phyloP scores from a whole-genome alignment of 2,888 invertebrate genomes.

The Xestobium rufovillosum region DNA sequence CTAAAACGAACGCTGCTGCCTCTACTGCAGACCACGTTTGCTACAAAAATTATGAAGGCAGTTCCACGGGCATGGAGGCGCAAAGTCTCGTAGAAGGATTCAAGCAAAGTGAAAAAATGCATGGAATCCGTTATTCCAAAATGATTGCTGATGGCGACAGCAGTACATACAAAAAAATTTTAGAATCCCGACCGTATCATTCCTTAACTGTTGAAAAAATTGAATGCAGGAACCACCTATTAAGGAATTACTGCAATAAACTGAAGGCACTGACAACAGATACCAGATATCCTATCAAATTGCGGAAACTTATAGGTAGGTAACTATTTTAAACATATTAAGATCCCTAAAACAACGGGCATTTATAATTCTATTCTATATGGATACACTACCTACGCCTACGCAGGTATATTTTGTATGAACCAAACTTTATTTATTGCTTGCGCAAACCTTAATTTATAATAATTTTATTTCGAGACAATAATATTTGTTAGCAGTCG shows the following conservation, averaged over 20 bases:
- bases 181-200: constrained; percentile 19
- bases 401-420: too few relatives aligned
- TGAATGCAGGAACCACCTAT: constrained; percentile 17
- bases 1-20: too few relatives aligned
- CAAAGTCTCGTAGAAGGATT: constrained; percentile 10
- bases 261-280: constrained; percentile 9
- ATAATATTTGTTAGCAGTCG: too few relatives aligned
- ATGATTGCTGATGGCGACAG: constrained; percentile 15
- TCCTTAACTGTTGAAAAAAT: constrained; percentile 19
- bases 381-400: too few relatives aligned
- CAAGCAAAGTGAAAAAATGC: constrained; percentile 1
- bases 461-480: too few relatives aligned
- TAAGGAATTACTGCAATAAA: constrained; percentile 18
- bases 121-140: constrained; percentile 6
- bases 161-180: constrained; percentile 16
- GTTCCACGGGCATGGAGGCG: constrained; percentile 11
- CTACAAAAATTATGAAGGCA: constrained; percentile 10
- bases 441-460: too few relatives aligned
- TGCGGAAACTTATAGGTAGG: constrained; percentile 9
- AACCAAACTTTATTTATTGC: too few relatives aligned
- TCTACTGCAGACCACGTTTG: constrained; percentile 4
- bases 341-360: too few relatives aligned
- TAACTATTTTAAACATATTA: too few relatives aligned
- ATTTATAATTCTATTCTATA: too few relatives aligned
- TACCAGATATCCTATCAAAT: constrained; percentile 5